Evolutionary conservation across 2,797 vertebrate species (phyloP).

Genomic region (Schizothorax lantsangensis): DNA sequence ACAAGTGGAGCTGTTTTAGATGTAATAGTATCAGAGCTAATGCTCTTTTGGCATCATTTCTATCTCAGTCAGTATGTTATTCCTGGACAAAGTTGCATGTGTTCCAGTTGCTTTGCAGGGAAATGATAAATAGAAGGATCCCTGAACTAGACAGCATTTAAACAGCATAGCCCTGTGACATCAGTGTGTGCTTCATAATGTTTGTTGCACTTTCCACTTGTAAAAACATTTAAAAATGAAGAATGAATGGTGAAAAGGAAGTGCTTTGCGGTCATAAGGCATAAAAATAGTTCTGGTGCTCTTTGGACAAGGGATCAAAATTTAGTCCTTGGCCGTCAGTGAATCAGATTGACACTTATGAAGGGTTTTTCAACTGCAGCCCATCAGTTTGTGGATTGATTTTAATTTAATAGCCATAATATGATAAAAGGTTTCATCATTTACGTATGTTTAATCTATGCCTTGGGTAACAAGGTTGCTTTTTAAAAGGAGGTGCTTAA

Average conservation of each 20-base stretch:
- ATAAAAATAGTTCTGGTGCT: background rate
- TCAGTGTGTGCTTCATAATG: background rate
- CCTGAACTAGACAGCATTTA: background rate
- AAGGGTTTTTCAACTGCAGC: background rate
- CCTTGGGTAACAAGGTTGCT: background rate
- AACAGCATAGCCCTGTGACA: background rate
- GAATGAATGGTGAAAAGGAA: background rate
- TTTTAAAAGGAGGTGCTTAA: background rate
- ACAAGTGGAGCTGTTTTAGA: no score
- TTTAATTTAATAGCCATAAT: background rate
- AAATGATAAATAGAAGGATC: background rate
- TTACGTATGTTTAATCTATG: background rate
- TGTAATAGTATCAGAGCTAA: background rate
- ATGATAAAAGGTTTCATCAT: background rate
- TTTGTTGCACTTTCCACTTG: background rate
- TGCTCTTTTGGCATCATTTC: constrained; percentile 16
- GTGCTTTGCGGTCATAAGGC: background rate
- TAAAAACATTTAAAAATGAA: background rate
- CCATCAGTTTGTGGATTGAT: background rate
- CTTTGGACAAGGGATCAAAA: background rate
- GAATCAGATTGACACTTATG: background rate
- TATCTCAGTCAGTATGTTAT: background rate
- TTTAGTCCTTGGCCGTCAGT: background rate
- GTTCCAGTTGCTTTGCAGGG: constrained; percentile 7
- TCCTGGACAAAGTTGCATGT: background rate